Conservation (phyloP, 1,140 invertebrate species). For the Rhizoglyphus robini region DNA sequence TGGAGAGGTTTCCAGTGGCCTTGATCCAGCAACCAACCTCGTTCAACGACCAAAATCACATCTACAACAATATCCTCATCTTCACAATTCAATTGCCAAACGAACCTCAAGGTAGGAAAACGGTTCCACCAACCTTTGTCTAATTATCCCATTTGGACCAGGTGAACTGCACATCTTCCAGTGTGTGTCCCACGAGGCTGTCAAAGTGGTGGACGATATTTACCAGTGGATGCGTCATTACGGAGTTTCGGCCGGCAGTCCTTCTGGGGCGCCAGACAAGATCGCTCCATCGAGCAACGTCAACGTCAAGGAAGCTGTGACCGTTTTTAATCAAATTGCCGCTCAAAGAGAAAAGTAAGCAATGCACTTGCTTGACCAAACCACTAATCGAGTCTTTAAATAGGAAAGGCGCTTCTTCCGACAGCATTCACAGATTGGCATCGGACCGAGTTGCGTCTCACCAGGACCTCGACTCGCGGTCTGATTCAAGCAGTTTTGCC, state of each 20-base stretch:
- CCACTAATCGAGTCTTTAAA: background rate
- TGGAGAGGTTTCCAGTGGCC: slow-evolving; percentile 84
- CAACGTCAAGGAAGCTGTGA: slow-evolving; percentile 44
- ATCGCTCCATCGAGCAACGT: slow-evolving; percentile 33
- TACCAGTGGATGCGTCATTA: slow-evolving; percentile 50
- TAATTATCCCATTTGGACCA: slow-evolving; percentile 31
- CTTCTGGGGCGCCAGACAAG: slow-evolving; percentile 34
- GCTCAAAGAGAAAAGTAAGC: slow-evolving; percentile 30
- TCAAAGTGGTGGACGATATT: slow-evolving; percentile 70
- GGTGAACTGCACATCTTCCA: slow-evolving; percentile 99
- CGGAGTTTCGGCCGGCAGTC: slow-evolving; percentile 35
- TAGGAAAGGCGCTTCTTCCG: slow-evolving; percentile 5
- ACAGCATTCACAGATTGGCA: background rate
- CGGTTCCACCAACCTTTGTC: background rate
- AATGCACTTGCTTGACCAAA: background rate
- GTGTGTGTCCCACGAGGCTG: slow-evolving; percentile 45
- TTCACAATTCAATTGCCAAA: slow-evolving; percentile 58
- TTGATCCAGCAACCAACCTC: slow-evolving; percentile 87
- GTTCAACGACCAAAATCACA: slow-evolving; percentile 85
- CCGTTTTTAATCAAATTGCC: slow-evolving; percentile 40
- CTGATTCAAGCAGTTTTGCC: background rate
- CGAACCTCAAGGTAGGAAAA: slow-evolving; percentile 21
- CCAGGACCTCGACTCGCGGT: background rate
- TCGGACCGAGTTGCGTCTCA: background rate
- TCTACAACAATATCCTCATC: slow-evolving; percentile 95